Evolutionary conservation across 2,888 invertebrate species (phyloP).

Genomic region (Sinohyriopsis cumingii): DNA sequence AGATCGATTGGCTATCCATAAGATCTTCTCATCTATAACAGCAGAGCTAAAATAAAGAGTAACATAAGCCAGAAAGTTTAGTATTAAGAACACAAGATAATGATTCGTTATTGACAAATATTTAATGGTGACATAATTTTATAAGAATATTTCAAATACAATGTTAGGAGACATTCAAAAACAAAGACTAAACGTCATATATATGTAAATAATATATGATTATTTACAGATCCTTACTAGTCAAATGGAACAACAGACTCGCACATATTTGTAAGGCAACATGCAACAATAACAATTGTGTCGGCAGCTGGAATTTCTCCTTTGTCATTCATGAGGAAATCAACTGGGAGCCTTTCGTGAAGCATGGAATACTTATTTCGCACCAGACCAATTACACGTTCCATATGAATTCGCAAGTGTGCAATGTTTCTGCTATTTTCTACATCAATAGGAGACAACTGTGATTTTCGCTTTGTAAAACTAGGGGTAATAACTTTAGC

Average conservation of each 20-base stretch:
- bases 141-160: too few species aligned
- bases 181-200: too few species aligned
- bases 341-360: slow-evolving; percentile 17
- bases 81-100: too few species aligned
- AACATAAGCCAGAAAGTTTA: too few species aligned
- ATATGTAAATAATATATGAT: too few species aligned
- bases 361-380: slow-evolving; percentile 33
- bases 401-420: slow-evolving; percentile 32
- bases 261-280: slow-evolving; percentile 17
- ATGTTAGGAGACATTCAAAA: too few species aligned
- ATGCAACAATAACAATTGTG: slow-evolving; percentile 27
- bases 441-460: slow-evolving; percentile 28
- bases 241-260: slow-evolving; percentile 11
- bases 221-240: not conserved
- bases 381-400: slow-evolving; percentile 33
- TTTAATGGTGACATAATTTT: too few species aligned
- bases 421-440: slow-evolving; percentile 32
- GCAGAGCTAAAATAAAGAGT: too few species aligned
- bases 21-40: too few species aligned
- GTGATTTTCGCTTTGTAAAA: slow-evolving; percentile 28
- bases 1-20: too few species aligned
- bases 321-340: slow-evolving; percentile 16
- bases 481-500: slow-evolving; percentile 32
- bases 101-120: too few species aligned
- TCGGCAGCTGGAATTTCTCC: slow-evolving; percentile 19